Evolutionary conservation across 1,140 invertebrate genomes (phyloP), one percentile per base, ranked within the genome.

Genomic region (Pollicipes pollicipes): DNA sequence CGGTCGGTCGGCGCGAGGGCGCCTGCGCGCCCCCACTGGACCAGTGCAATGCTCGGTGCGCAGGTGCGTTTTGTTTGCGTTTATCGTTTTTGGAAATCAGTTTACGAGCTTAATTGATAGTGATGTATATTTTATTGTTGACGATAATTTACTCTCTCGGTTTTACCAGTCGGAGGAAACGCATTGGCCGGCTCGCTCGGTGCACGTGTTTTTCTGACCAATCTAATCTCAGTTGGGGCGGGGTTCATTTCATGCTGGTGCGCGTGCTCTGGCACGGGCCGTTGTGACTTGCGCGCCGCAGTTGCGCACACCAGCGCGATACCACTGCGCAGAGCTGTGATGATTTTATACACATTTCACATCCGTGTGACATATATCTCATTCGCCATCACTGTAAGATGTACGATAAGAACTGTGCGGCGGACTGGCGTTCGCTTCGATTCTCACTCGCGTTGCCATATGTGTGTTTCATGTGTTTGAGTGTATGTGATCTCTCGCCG

Each of bases 111-210:
- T 58, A 58, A 10, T 21, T 16, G 13, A 58, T 10, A 58, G 45
- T 21, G 45, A 58, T 58, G 45, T 58, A 58, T 58, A 58, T 58
- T 58, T 58, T 58, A 58, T 58, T 58, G 45, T 58, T 58, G 45
- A 58, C 35, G 35, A 17, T 21, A 21, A 24, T 58, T 21, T 58
- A 21, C 45, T 58, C 45, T 10, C 13, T 35, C 17, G 35, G 35
- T 58, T 58, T 58, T 58, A 58, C 21, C 45, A 21, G 45, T 21
- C 45, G 17, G 17, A 58, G 3, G 17, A 21, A 21, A 3, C 13
- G 45, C 21, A 17, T 21, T 21, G 45, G 45, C 45, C 21, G 13
- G 45, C 24, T 58, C 6, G 6, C 35, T 13, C 13, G 2, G 45
- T 58, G n/a, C n/a, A n/a, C 21, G 45, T 58, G 45, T n/a, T 24